phyloP scores from a whole-genome alignment of 2,797 vertebrate species.

The Pyrrhura leucotis region DNA sequence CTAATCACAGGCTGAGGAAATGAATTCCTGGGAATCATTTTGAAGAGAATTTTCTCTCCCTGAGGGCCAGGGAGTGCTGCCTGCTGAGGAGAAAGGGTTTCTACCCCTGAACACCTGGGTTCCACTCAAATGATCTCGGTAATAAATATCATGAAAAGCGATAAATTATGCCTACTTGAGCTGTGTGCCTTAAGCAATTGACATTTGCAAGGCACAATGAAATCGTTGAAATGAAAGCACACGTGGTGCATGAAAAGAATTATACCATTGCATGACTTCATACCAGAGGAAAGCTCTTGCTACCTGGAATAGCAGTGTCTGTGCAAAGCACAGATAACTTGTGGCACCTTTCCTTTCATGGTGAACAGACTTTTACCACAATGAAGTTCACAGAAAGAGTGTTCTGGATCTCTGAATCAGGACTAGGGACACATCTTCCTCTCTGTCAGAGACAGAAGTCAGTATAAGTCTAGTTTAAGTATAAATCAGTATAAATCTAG shows the following conservation, averaged over 20 bases:
- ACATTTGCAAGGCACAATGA: constrained; percentile 27
- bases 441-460: background rate
- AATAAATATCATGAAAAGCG: constrained; percentile 22
- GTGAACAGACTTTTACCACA: background rate
- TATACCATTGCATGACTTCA: background rate
- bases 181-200: constrained; percentile 41
- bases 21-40: constrained; percentile 56
- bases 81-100: background rate
- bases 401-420: background rate
- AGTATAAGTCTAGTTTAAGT: no score
- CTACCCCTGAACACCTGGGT: constrained; percentile 45
- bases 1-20: constrained; percentile 21
- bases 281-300: background rate
- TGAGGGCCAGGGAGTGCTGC: background rate
- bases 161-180: constrained; percentile 43
- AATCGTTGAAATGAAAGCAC: background rate
- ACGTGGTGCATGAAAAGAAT: background rate
- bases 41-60: constrained; percentile 38
- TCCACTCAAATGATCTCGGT: background rate
- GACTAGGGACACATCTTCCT: background rate
- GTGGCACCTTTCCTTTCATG: background rate
- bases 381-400: background rate
- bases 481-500: no score
- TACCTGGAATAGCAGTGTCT: background rate
- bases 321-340: background rate